Conservation (phyloP, 1,140 invertebrate species). For the Frieseomelitta varia region DNA sequence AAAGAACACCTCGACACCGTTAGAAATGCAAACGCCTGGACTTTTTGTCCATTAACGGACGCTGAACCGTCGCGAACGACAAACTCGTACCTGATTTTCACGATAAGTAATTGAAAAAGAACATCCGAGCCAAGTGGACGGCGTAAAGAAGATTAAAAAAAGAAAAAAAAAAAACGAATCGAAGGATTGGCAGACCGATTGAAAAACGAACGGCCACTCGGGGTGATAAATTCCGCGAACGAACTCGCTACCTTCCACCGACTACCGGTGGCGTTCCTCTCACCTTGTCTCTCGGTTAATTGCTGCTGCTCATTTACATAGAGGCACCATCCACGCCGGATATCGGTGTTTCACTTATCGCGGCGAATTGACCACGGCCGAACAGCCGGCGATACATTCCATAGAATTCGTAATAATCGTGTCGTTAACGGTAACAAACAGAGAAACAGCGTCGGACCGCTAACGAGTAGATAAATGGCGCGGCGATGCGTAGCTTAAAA, state of each 20-base stretch:
- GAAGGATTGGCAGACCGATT: neutral
- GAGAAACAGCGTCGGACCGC: neutral
- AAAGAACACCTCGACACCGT: neutral
- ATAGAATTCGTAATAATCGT: slow-evolving; percentile 50
- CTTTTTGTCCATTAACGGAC: slow-evolving; percentile 3
- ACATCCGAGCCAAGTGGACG: neutral
- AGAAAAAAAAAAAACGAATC: neutral
- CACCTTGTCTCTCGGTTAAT: slow-evolving; percentile 62
- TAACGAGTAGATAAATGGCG: slow-evolving; percentile 40
- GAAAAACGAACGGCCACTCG: slow-evolving; percentile 27
- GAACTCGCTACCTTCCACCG: slow-evolving; percentile 17
- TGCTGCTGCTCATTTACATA: slow-evolving; percentile 73
- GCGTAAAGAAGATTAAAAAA: too few species aligned
- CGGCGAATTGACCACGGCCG: slow-evolving; percentile 8
- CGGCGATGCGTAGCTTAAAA: slow-evolving; percentile 2
- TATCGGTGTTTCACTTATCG: slow-evolving; percentile 46
- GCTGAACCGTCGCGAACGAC: neutral
- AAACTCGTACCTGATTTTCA: neutral
- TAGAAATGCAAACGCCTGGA: too few species aligned
- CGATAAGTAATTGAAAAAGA: neutral
- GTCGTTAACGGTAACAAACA: slow-evolving; percentile 42
- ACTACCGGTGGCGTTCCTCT: slow-evolving; percentile 30
- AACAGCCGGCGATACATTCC: slow-evolving; percentile 35
- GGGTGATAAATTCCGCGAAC: slow-evolving; percentile 34
- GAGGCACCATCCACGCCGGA: slow-evolving; percentile 49